Evolutionary conservation across 2,113 vertebrate species (phyloP), one percentile per base, ranked within the genome.

Genomic region (Crotalus horridus): DNA sequence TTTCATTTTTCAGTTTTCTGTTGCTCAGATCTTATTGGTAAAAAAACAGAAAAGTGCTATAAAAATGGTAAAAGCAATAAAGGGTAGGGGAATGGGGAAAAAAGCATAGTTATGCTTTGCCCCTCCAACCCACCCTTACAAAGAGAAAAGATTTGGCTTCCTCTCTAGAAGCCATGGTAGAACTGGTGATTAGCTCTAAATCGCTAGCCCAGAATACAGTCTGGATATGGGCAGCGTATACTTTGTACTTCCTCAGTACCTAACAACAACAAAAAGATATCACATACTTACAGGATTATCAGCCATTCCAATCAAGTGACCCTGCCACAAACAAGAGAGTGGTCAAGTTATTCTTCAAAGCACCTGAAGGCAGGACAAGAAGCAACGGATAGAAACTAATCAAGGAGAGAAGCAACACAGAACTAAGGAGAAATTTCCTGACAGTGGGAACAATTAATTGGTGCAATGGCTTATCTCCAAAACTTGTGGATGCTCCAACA

Each of bases 1-100:
- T 11, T 24, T 69, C 64, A 87, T 13, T 48, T 21, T 53, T 92
- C 88, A 87, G 13, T n/a, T 56, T 55, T n/a, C 46, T 51, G 39
- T 56, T 90, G 81, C 51, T 61, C 33, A 9, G 69, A 1, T 81
- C 1, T 26, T 12, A 74, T 2, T 89, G 58, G 90, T 93, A 90
- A 23, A 91, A 93, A 92, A 89, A 21, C 55, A 93, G 91, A 94
- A n/a, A 53, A 92, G 15, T 85, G 61, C 23, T 33, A 56, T 8
- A 21, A 48, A 81, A 46, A 89, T 29, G 29, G 29, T 13, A 88
- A 54, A 54, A 88, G n/a, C 12, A 88, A 0, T 6, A 88, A 56
- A 54, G 10, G 13, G n/a, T 5, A 5, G 59, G 26, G 10, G 61
- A 7, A 13, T 69, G n/a, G 20, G 4, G 1, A 2, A 23, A 2